These are phyloP conservation scores for Bubo bubo DNA, from an alignment of 2,113 vertebrate genomes.

Conservation along the genomic window DNA sequence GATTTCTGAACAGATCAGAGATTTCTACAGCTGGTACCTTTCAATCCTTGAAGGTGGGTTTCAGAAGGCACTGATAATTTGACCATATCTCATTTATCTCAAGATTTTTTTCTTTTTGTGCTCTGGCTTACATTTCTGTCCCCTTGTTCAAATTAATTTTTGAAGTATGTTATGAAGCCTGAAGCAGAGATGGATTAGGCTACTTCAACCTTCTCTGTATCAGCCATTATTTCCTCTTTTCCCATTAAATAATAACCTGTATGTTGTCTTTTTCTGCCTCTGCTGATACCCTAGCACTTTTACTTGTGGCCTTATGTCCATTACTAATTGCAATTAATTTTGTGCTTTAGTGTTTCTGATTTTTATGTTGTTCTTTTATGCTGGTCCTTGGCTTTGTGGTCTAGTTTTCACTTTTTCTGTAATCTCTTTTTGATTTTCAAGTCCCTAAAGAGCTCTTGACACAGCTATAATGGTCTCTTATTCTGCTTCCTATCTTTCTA, in stretches of 20 bases:
- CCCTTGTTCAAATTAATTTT: conserved; percentile 2
- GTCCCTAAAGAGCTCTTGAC: background rate
- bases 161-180: conserved; percentile 10
- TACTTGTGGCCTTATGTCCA: background rate
- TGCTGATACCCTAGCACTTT: background rate
- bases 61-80: background rate
- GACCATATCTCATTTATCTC: background rate
- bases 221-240: background rate
- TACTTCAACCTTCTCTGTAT: background rate
- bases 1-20: conserved; percentile 1
- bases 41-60: background rate
- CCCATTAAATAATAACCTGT: background rate
- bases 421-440: background rate
- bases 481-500: background rate
- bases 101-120: background rate
- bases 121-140: background rate
- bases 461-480: background rate
- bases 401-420: background rate
- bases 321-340: conserved; percentile 45
- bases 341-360: background rate
- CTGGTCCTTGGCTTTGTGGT: background rate
- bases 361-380: background rate
- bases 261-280: background rate
- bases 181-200: conserved; percentile 2
- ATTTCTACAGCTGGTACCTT: background rate